Base-by-base conservation (phyloP, 2,888 invertebrate species). In the Eristalis pertinax region DNA sequence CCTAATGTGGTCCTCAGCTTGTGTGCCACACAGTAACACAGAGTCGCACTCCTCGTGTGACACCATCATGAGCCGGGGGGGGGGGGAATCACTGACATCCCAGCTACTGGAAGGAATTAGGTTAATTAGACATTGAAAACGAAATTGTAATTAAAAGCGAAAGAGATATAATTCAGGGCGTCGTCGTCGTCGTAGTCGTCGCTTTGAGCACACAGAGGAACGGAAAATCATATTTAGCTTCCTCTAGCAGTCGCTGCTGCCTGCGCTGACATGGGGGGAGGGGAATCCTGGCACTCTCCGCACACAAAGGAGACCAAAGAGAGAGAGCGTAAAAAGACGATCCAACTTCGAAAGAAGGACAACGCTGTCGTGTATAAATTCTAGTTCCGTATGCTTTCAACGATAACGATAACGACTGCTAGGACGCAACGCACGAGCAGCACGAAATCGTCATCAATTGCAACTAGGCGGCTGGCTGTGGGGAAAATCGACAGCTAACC, bases 141-240 rank as follows among this genome's bases (percentile, higher is more conserved):
- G 80, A 84, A 87, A 87, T 84, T 87, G 87, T 87, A 87, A 87
- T 87, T 87, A 87, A 87, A 87, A 87, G 75, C 84, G 76, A 87
- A 84, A 79, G 67, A 76, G 64, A 79, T 41, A 87, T 83, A 87
- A 84, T 79, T 84, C 75, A 84, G 67, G 58, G 50, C 68, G 85
- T 62, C 72, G 72, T 76, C 73, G 78, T 38, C 72, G 58, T 8
- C 50, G 19, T 8, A 19, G 19, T n/a, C n/a, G n/a, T n/a, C 50
- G 78, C 58, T 78, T 86, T 83, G 83, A 86, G 63, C 29, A 58
- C n/a, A 58, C 26, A 32, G 24, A 60, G 56, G 35, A 24, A 60
- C 13, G 56, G 68, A 72, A 70, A 87, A 75, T 84, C 84, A 84
- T 80, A 87, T 80, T 84, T 76, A 79, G 58, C 76, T 76, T 35